Evolutionary conservation across 2,888 invertebrate genomes (phyloP), one percentile per base, ranked within the genome.

Genomic region (Trissoscelio sp.): DNA sequence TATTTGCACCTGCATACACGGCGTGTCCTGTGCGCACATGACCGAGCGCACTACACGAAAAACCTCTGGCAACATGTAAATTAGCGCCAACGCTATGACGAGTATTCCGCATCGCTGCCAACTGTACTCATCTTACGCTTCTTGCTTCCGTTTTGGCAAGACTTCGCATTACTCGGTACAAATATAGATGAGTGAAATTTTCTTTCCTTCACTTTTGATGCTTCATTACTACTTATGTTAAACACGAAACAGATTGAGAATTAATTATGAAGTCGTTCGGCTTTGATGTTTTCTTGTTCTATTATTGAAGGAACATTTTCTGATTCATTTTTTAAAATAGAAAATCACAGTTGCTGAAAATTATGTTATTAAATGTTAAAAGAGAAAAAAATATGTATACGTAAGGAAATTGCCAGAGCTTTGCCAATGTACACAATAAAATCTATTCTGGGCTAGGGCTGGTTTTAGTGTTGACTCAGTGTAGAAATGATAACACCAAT

Each of bases 101-200:
- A 24, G 20, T 24, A 72, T 78, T 64, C 46, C n/a, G n/a, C 31
- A 12, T 9, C 22, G 28, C 24, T 64, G 70, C 78, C 78, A 78
- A 78, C 22, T 72, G 18, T 20, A 57, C 70, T 72, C 58, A 57
- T 64, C 72, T 72, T 64, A 64, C 44, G 64, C 42, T 78, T 22
- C 70, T 46, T 6, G 64, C 58, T 72, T 66, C 70, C 70, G 78
- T 78, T 78, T 78, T 78, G 70, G 78, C 70, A 64, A 48, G 18
- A 12, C 44, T 9, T 55, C 51, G 20, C 51, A 39, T 64, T 12
- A 24, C 57, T 48, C 22, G 46, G 67, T 77, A 77, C 60, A 67
- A 77, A 75, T 75, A 66, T 75, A 75, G 66, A 66, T 28, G 66
- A 57, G 64, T 66, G 39, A 20, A 48, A 37, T 57, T 66, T 66